phyloP scores from a whole-genome alignment of 2,888 invertebrate species.

The Odontomyia ornata region DNA sequence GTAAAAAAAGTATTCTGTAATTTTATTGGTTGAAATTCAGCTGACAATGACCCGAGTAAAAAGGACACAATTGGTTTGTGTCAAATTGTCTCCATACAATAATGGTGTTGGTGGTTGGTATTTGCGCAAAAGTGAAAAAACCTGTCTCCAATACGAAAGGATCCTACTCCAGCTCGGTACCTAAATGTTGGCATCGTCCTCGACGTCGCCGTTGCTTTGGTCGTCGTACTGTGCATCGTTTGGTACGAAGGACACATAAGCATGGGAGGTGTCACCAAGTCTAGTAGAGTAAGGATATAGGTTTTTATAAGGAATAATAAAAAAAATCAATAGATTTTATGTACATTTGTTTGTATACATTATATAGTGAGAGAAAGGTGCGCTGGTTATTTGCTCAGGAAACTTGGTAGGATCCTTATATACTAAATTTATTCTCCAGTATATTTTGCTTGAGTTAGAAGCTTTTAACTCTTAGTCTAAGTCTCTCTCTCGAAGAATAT shows the following conservation, averaged over 20 bases:
- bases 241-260: not conserved
- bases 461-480: constrained; percentile 43
- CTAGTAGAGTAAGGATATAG: not conserved
- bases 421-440: constrained; percentile 4
- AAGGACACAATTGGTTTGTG: constrained; percentile 55
- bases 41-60: constrained; percentile 53
- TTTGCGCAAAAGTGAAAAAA: constrained; percentile 52
- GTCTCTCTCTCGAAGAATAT: constrained; percentile 4
- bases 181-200: too few relatives aligned
- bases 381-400: constrained; percentile 11
- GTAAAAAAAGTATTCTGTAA: constrained; percentile 47
- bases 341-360: too few relatives aligned
- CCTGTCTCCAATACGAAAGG: not conserved
- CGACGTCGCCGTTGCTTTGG: too few relatives aligned
- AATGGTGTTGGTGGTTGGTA: constrained; percentile 47
- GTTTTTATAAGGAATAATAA: constrained; percentile 25
- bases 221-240: too few relatives aligned
- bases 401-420: constrained; percentile 45
- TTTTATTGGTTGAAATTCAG: constrained; percentile 54
- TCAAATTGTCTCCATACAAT: constrained; percentile 53
- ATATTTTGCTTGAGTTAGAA: constrained; percentile 35
- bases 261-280: constrained; percentile 53
- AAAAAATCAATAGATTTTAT: constrained; percentile 31
- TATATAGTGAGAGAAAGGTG: not conserved
- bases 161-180: not conserved